Base-by-base conservation (phyloP, 1,140 invertebrate genomes). In the Heliconius melpomene region DNA sequence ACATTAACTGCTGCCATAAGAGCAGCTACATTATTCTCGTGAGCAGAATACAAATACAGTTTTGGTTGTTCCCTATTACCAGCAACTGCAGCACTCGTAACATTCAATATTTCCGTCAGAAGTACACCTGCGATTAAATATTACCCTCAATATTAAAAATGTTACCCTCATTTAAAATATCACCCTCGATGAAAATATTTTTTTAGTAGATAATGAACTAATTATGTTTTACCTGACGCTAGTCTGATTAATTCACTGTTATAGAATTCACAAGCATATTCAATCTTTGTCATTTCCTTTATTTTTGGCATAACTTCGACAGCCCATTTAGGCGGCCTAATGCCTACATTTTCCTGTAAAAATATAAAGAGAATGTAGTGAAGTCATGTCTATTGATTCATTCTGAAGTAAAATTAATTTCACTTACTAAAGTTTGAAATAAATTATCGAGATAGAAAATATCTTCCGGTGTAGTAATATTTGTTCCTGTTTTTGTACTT, bases 1-100 rank as follows among this genome's bases (percentile, higher is more conserved):
- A 96, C 94, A 9, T 95, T 95, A 20, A 97, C 88, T 0, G 96
- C 95, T 18, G 95, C 91, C 81, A 97, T 93, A 11, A 97, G 82
- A 20, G 95, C 95, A 1, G 96, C 95, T 6, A 98, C 92, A 38
- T 96, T 97, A 72, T 96, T 96, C 87, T 98, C 97, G 87, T 97
- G 97, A 11, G 94, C 96, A 6, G 96, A 96, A 85, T 96, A 96
- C 50, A 96, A 79, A 71, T 94, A 94, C 54, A 96, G 83, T 81
- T 96, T 96, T 2, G 92, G 87, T 50, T 87, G 85, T 1, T 90
- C 86, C 8, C 80, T 74, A 36, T 88, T 84, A 3, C 89, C 88
- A 11, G 91, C 90, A 52, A 94, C 89, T 36, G 92, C 90, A 3
- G 89, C 83, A 50, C 83, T 85, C 13, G 89, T 94, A 83, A 95